Base-by-base conservation (phyloP, 2,888 invertebrate genomes). In the Lasius platythorax region DNA sequence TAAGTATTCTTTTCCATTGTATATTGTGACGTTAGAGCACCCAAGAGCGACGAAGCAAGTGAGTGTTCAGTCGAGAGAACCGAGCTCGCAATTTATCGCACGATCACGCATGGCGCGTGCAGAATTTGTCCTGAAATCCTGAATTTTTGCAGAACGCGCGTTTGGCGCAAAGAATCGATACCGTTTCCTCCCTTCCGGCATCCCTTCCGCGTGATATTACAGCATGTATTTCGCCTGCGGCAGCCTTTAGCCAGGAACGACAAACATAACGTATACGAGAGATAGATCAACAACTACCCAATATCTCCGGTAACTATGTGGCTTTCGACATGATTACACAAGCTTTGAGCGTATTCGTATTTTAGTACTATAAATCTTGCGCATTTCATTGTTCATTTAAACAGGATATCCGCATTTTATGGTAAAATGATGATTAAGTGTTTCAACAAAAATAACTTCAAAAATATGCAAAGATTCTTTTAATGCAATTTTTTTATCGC, bases 191-290 rank as follows among this genome's bases (percentile, higher is more conserved):
- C 37, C 37, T 37, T 37, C 58, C 75, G 23, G 23, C 33, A 61
- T 79, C 61, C 53, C 46, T 74, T 33, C 33, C 61, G 43, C 23
- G 33, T 46, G 46, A 73, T 75, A 61, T 75, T 81, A 58, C 79
- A 28, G 61, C 61, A 12, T 61, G 74, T 58, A 75, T 75, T 75
- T 81, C 33, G 76, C 79, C 46, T 12, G 78, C 53, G 79, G 79
- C 61, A 23, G 43, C 73, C 73, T 81, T 81, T 81, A 81, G 76
- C 74, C 61, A 81, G 79, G 46, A 81, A 75, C 61, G 79, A 81
- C 75, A 74, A 81, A 81, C 79, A 81, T 79, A 79, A 79, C 75
- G n/a, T 78, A 68, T 23, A 46, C 75, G 46, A 23, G 66, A 70
- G 79, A 73, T 56, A 30, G 56, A 81, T 81, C 46, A 81, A 74